phyloP scores from a whole-genome alignment of 2,797 vertebrate genomes.

The Pseudomugil gertrudae region DNA sequence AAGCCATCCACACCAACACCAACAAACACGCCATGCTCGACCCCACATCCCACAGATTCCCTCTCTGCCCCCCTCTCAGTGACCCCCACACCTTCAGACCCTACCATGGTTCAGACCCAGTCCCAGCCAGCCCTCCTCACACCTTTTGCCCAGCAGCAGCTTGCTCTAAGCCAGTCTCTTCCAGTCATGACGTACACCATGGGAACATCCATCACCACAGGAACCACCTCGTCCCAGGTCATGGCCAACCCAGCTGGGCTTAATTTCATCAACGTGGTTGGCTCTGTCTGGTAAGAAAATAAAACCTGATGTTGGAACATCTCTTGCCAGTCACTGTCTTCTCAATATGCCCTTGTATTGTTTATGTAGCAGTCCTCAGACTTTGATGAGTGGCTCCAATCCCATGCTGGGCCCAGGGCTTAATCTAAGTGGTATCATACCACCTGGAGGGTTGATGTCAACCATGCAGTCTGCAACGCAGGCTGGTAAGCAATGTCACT shows the following conservation, averaged over 20 bases:
- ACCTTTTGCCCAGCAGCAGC: slow-evolving; percentile 94
- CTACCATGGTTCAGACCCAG: slow-evolving; percentile 82
- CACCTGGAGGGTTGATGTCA: slow-evolving; percentile 91
- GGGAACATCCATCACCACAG: slow-evolving; percentile 88
- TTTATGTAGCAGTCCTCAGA: slow-evolving; percentile 90
- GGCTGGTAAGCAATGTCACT: slow-evolving; percentile 81
- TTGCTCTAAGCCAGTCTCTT: slow-evolving; percentile 90
- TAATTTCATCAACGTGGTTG: slow-evolving; percentile 97
- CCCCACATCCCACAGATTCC: slow-evolving; percentile 90
- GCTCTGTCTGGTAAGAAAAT: slow-evolving; percentile 89
- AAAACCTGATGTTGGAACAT: background rate
- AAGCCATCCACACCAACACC: slow-evolving; percentile 97
- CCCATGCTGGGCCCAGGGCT: slow-evolving; percentile 92
- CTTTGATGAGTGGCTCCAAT: slow-evolving; percentile 93
- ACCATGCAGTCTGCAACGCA: slow-evolving; percentile 91
- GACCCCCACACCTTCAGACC: slow-evolving; percentile 89
- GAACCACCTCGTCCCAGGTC: slow-evolving; percentile 91
- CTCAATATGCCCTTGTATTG: slow-evolving; percentile 20
- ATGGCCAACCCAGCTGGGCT: slow-evolving; percentile 93
- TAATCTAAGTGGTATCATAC: slow-evolving; percentile 92
- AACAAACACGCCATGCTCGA: slow-evolving; percentile 94
- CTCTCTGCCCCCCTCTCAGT: slow-evolving; percentile 87
- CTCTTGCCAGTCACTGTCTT: background rate
- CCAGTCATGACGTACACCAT: slow-evolving; percentile 90
- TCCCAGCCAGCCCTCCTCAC: slow-evolving; percentile 88